phyloP scores from a whole-genome alignment of 2,797 vertebrate species.

The Sciurus vulgaris region DNA sequence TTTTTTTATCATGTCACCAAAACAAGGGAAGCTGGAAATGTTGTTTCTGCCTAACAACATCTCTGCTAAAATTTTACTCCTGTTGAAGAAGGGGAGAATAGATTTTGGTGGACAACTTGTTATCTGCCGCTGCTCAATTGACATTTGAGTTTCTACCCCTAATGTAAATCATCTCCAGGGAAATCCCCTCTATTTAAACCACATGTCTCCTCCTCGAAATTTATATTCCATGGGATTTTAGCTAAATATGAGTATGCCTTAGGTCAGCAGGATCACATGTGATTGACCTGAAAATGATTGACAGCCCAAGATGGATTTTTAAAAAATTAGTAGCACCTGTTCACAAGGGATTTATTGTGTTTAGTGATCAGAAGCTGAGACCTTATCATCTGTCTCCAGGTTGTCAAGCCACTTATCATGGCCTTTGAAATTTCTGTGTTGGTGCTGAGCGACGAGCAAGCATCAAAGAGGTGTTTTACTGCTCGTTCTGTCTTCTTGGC shows the following conservation, averaged over 20 bases:
- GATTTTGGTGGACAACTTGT: slow-evolving; percentile 27
- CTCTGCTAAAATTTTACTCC: neutral
- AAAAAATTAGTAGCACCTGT: slow-evolving; percentile 77
- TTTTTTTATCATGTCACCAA: neutral
- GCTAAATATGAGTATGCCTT: slow-evolving; percentile 30
- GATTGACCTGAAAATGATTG: slow-evolving; percentile 66
- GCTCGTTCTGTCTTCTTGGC: slow-evolving; percentile 72
- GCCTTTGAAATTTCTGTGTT: slow-evolving; percentile 78
- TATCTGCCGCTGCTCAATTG: neutral
- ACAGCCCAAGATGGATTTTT: slow-evolving; percentile 48
- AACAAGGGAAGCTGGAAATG: neutral
- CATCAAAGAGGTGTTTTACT: slow-evolving; percentile 74
- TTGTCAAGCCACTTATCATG: slow-evolving; percentile 84
- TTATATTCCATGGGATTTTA: slow-evolving; percentile 45
- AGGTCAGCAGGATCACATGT: slow-evolving; percentile 17
- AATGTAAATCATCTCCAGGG: slow-evolving; percentile 22
- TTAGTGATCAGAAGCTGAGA: slow-evolving; percentile 80
- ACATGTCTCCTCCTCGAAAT: slow-evolving; percentile 29
- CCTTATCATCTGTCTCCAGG: slow-evolving; percentile 82
- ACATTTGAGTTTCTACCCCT: neutral
- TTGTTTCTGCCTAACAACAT: neutral
- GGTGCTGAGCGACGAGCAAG: slow-evolving; percentile 76
- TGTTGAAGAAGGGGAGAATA: neutral
- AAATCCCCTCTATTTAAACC: slow-evolving; percentile 53
- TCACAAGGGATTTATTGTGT: slow-evolving; percentile 73